Evolutionary conservation across 2,888 invertebrate genomes (phyloP).

Genomic region (Plagodis dolabraria): DNA sequence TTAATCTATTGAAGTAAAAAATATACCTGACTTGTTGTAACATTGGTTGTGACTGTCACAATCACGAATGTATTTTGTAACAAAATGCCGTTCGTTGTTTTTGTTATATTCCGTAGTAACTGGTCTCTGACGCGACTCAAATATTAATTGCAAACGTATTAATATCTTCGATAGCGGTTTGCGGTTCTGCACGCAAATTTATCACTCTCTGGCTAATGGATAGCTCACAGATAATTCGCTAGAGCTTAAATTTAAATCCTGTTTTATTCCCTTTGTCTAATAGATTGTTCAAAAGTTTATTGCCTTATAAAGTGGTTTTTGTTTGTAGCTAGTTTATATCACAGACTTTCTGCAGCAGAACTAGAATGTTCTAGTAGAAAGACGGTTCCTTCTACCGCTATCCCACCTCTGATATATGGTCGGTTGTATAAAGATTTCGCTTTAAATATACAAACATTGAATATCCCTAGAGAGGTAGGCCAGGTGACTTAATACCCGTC

Average conservation of each 20-base stretch:
- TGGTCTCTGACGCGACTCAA: slow-evolving; percentile 35
- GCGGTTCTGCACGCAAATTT: slow-evolving; percentile 37
- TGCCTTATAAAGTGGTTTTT: slow-evolving; percentile 11
- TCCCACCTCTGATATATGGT: too few relatives aligned
- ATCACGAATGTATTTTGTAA: too few relatives aligned
- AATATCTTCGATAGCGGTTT: slow-evolving; percentile 54
- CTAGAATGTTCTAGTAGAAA: too few relatives aligned
- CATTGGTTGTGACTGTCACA: too few relatives aligned
- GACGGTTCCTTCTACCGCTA: too few relatives aligned
- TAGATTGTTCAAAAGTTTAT: slow-evolving; percentile 5
- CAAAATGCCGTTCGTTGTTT: too few relatives aligned
- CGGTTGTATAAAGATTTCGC: too few relatives aligned
- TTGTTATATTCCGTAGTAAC: background rate
- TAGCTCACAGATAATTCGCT: slow-evolving; percentile 29
- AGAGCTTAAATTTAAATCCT: slow-evolving; percentile 9
- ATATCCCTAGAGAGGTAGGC: too few relatives aligned
- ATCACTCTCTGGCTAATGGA: slow-evolving; percentile 42
- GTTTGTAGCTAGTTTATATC: background rate
- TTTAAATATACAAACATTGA: too few relatives aligned
- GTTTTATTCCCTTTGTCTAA: slow-evolving; percentile 6
- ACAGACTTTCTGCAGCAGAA: background rate
- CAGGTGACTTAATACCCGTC: too few relatives aligned
- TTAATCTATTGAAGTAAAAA: too few relatives aligned
- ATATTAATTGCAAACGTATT: slow-evolving; percentile 72
- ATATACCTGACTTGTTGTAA: too few relatives aligned